Evolutionary conservation across 1,140 invertebrate genomes (phyloP).

Genomic region (Leptinotarsa undecemlineata): DNA sequence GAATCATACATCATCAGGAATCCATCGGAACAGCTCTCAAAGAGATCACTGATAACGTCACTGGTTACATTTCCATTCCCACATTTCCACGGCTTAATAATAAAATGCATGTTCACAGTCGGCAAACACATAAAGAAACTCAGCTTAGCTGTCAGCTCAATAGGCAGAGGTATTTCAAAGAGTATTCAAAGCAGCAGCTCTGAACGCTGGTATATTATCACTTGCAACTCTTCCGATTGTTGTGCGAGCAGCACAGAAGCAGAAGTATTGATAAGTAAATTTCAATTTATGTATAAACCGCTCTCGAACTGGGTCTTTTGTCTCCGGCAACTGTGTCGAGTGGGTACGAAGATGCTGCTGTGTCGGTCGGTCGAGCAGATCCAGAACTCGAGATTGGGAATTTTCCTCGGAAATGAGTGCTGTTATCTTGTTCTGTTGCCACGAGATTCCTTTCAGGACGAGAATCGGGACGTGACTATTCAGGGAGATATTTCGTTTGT

Average conservation of each 20-base stretch:
- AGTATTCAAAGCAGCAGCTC: neutral
- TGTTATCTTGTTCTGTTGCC: neutral
- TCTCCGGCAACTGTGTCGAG: neutral
- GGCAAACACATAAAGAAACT: neutral
- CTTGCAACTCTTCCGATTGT: neutral
- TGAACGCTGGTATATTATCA: neutral
- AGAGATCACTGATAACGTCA: slow-evolving; percentile 1
- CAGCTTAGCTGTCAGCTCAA: slow-evolving; percentile 1
- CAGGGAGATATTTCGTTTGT: neutral
- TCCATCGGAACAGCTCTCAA: neutral
- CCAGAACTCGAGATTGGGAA: neutral
- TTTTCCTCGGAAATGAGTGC: neutral
- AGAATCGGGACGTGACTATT: neutral
- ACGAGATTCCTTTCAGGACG: neutral
- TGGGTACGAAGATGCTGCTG: neutral
- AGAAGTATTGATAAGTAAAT: slow-evolving; percentile 8
- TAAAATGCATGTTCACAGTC: neutral
- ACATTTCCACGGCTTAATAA: neutral
- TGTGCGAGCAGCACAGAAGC: neutral
- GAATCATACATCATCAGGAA: neutral
- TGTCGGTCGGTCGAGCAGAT: neutral
- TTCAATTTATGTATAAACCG: slow-evolving; percentile 6
- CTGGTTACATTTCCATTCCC: neutral
- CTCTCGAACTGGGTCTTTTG: neutral
- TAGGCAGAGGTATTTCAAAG: neutral